These are phyloP conservation scores for Dryocosmus kuriphilus DNA, from an alignment of 2,888 invertebrate genomes.

Conservation along the genomic window DNA sequence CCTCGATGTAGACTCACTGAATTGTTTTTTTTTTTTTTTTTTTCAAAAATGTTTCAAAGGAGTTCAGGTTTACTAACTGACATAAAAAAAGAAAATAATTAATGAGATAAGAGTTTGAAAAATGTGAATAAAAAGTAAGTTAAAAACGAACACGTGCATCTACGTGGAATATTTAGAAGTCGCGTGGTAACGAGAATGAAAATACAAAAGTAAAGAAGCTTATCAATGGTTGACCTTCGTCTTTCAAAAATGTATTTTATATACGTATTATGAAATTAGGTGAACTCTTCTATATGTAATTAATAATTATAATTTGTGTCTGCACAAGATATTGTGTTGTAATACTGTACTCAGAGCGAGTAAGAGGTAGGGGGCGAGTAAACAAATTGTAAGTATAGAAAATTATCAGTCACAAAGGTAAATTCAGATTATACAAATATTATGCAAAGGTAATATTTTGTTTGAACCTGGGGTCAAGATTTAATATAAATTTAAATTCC, in stretches of 20 bases:
- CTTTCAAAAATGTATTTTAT: too few relatives aligned
- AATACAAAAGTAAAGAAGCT: background rate
- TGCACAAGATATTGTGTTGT: too few relatives aligned
- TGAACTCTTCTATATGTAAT: too few relatives aligned
- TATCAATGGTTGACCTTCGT: background rate
- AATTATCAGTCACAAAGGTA: conserved; percentile 13
- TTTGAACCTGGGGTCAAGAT: too few relatives aligned
- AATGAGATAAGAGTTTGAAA: background rate
- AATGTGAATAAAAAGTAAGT: background rate
- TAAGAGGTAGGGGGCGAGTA: background rate
- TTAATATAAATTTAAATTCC: too few relatives aligned
- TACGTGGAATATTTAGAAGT: too few relatives aligned
- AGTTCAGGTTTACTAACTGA: background rate
- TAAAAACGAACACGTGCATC: background rate
- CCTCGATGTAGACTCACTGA: background rate
- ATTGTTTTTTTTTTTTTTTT: background rate
- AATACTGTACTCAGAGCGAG: too few relatives aligned
- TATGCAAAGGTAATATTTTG: background rate
- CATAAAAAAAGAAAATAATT: background rate
- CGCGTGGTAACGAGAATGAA: too few relatives aligned
- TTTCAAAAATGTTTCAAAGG: background rate
- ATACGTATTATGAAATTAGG: too few relatives aligned
- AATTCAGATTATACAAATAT: background rate
- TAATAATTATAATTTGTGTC: too few relatives aligned
- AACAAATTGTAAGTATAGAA: conserved; percentile 27